Conservation (phyloP, 2,888 invertebrate species). For the Prostheceraeus crozeri region DNA sequence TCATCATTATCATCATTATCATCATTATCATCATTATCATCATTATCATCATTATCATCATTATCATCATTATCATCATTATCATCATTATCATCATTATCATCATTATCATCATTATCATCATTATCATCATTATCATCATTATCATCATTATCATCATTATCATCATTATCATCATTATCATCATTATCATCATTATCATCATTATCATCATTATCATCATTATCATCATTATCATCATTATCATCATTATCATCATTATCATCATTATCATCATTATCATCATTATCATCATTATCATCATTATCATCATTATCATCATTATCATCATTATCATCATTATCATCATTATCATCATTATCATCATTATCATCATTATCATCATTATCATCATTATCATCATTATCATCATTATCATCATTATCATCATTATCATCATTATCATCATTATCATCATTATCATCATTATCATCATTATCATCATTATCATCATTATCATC, state of each 20-base stretch:
- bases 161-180: conserved; percentile 7
- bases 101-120: conserved; percentile 47
- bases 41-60: conserved; percentile 57
- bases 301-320: too few relatives aligned
- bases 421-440: too few relatives aligned
- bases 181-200: conserved; percentile 26
- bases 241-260: not conserved
- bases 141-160: conserved; percentile 59
- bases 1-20: conserved; percentile 7
- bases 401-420: too few relatives aligned
- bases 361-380: too few relatives aligned
- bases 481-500: too few relatives aligned
- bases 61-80: conserved; percentile 14
- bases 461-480: too few relatives aligned
- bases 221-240: not conserved
- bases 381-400: too few relatives aligned
- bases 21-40: conserved; percentile 50
- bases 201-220: not conserved
- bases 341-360: too few relatives aligned
- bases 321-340: too few relatives aligned
- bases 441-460: too few relatives aligned
- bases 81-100: conserved; percentile 20
- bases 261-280: not conserved
- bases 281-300: too few relatives aligned
- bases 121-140: conserved; percentile 58